Evolutionary conservation across 1,140 invertebrate species (phyloP), one percentile per base, ranked within the genome.

Genomic region (Drosophila albomicans): DNA sequence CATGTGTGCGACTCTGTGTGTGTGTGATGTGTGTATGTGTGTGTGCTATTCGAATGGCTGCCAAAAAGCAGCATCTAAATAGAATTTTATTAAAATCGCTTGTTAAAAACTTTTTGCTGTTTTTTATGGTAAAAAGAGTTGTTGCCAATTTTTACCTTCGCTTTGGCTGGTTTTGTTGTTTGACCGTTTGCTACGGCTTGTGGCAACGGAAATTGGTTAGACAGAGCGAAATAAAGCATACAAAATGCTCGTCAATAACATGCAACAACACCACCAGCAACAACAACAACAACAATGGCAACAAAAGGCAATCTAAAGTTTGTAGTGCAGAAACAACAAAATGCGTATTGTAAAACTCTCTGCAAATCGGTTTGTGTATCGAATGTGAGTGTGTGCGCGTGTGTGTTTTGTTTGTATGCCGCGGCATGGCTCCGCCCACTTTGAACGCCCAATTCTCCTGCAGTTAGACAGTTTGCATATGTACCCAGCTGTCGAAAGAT

Each of bases 51-150:
- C 49, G 62, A 69, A 75, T 59, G 77, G 51, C 58, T 43, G 58
- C 51, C 66, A 75, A 75, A 75, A 70, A 75, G 66, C 78, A 84
- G 73, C 63, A 76, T 73, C 84, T 80, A 89, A 88, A 88, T 88
- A 88, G 84, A 88, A 88, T 88, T 88, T 88, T 88, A 88, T 88
- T 88, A 88, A 88, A 89, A 89, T 89, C 85, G 85, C 85, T 88
- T 88, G 84, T 89, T 89, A 89, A 85, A 86, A 88, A 84, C 43
- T 88, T 82, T 78, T 48, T 75, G 48, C 70, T 25, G 5, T 43
- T 43, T 65, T 56, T 56, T 48, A n/a, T 45, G 5, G 48, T 56
- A 38, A 72, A 80, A 87, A 88, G 89, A 88, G 81, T 88, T 87
- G 79, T 58, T 63, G 46, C 61, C 59, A 66, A 67, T 75, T 63